Base-by-base conservation (phyloP, 2,113 vertebrate genomes). In the Oceanites oceanicus region DNA sequence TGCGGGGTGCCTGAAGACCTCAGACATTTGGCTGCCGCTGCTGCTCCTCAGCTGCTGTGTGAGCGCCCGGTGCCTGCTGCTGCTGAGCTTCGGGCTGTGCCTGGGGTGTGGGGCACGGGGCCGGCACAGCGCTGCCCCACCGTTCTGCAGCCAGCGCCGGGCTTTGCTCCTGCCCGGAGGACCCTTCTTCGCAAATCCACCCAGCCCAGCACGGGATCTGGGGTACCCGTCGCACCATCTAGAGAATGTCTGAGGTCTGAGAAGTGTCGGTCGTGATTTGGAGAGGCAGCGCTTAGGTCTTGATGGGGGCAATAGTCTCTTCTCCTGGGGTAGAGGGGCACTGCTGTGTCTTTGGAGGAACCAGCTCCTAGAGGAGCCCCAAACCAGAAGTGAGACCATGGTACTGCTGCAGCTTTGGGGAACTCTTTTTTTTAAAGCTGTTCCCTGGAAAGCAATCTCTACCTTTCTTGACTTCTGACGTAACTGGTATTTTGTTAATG, bases 51-150 rank as follows among this genome's bases (percentile, higher is more conserved):
- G 29, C 38, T 67, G 68, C 52, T 17, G 16, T 55, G 49, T 58
- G 52, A 50, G 71, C 0, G 0, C 40, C 50, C 62, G 1, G 19
- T 1, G 56, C 1, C 34, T 40, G 73, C 21, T 16, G 4, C 14
- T 16, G 34, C 47, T 8, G 22, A 27, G 38, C n/a, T 65, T 27
- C 0, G 0, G 38, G 84, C 80, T n/a, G 53, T 32, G 79, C 89
- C 44, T 50, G 30, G 8, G 3, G 3, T 2, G 4, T 2, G 52
- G 56, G 44, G 81, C 45, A 19, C 8, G 45, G 45, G 19, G 19
- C 59, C 16, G 6, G 32, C 59, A 29, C 8, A 0, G 32, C 3
- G 6, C 66, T 44, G 80, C 42, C 40, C 17, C 36, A 2, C 13
- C 4, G 0, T 27, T n/a, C 52, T 13, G 68, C 47, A 66, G 55